Evolutionary conservation across 2,888 invertebrate genomes (phyloP).

Genomic region (Rhaphigaster nebulosa): DNA sequence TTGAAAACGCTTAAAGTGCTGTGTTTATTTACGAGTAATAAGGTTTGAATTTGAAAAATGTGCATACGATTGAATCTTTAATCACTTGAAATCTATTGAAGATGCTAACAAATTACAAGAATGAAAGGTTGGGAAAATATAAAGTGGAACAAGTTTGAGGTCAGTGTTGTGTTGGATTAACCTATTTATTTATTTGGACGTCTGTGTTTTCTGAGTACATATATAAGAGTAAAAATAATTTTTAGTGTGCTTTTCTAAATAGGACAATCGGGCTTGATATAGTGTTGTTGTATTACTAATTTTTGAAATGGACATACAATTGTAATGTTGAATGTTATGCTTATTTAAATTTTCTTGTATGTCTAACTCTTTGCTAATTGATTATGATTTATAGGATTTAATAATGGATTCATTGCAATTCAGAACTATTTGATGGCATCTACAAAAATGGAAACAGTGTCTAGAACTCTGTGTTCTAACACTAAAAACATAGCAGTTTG

Average conservation of each 20-base stretch:
- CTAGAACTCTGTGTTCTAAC: slow-evolving; percentile 56
- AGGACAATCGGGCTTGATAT: background rate
- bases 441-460: slow-evolving; percentile 51
- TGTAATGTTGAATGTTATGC: background rate
- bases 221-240: slow-evolving; percentile 37
- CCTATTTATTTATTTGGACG: slow-evolving; percentile 63
- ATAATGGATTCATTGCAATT: slow-evolving; percentile 13
- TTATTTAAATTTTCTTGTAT: background rate
- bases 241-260: slow-evolving; percentile 11
- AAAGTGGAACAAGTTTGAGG: slow-evolving; percentile 62
- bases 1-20: slow-evolving; percentile 62
- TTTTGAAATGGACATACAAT: slow-evolving; percentile 1
- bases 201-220: slow-evolving; percentile 53
- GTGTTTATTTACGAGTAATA: slow-evolving; percentile 47
- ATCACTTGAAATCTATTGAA: background rate
- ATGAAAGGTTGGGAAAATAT: slow-evolving; percentile 56
- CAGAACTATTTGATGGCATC: slow-evolving; percentile 46
- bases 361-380: background rate
- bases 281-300: background rate
- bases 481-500: slow-evolving; percentile 56
- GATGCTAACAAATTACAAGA: slow-evolving; percentile 1
- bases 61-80: background rate
- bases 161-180: slow-evolving; percentile 64
- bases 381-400: background rate
- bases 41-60: slow-evolving; percentile 39